Base-by-base conservation (phyloP, 2,888 invertebrate genomes). In the Erebia epiphron region DNA sequence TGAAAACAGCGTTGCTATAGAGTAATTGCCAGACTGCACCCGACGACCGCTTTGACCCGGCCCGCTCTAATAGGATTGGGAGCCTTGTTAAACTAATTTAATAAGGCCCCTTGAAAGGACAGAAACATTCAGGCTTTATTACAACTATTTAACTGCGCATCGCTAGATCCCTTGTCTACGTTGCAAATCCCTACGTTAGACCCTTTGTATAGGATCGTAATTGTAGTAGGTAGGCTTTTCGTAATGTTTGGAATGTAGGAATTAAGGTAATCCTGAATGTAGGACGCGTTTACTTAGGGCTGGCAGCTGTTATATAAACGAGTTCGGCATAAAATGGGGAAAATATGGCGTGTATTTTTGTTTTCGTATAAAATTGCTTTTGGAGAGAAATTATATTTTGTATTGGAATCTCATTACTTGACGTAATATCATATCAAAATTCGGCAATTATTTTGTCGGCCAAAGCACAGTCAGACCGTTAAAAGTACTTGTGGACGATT, bases 61-160 rank as follows among this genome's bases (percentile, higher is more conserved):
- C 56, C 60, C 67, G 67, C 60, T 67, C 41, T 70, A 70, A 66
- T 66, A 66, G 46, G 66, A 57, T 56, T 56, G 4, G 46, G 62
- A 62, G 66, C 50, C 46, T 57, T 66, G 72, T 62, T 67, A 72
- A 69, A 69, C 58, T 69, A 69, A 72, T 69, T 67, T 62, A 52
- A 63, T 69, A 72, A 71, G 54, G 50, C 61, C 61, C 41, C 16
- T 43, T 61, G 63, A 62, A 64, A 56, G 68, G 62, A 69, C 68
- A 50, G 64, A 35, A 64, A 54, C 64, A 41, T 64, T 64, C 64
- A 21, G 46, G 46, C 62, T 62, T 62, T 62, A 64, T 54, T 54
- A 50, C 35, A 52, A 54, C 35, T 54, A 64, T 64, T 64, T 52
- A 52, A 64, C 46, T 63, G 50, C 64, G 64, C 64, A 54, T 64